Percentiles rank a stretch among this genome's conserved stretches.
Conservation (phyloP, 2,888 invertebrate genomes). For the Eudemis profundana region DNA sequence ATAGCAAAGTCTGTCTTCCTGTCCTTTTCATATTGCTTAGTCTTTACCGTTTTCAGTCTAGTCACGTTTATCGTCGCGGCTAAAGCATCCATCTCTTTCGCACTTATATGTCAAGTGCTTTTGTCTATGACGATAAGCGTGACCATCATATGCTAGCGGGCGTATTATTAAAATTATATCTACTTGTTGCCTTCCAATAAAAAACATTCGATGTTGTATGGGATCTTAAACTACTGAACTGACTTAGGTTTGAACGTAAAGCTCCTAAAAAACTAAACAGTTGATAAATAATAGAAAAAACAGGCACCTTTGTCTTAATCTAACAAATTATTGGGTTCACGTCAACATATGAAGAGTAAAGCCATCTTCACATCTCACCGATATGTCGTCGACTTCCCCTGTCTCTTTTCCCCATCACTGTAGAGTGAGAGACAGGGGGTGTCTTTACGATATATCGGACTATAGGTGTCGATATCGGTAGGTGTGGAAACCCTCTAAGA, state of each 20-base stretch:
- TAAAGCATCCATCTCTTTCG: neutral
- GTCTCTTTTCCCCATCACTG: too few species aligned
- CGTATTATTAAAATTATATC: slow-evolving; percentile 12
- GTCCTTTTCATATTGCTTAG: neutral
- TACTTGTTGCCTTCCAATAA: slow-evolving; percentile 8
- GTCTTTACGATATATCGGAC: too few species aligned
- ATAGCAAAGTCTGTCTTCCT: slow-evolving; percentile 18
- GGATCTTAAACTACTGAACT: slow-evolving; percentile 19
- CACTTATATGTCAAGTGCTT: neutral
- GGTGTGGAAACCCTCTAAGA: too few species aligned
- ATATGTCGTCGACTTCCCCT: too few species aligned
- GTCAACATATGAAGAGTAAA: neutral
- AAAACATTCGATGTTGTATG: slow-evolving; percentile 36
- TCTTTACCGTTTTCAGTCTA: neutral
- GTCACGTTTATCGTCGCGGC: neutral
- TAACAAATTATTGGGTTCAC: slow-evolving; percentile 56
- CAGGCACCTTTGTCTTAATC: slow-evolving; percentile 79
- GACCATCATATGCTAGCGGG: neutral
- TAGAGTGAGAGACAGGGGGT: too few species aligned
- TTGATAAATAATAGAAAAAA: slow-evolving; percentile 56
- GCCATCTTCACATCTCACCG: too few species aligned
- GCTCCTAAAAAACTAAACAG: slow-evolving; percentile 49
- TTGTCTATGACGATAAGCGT: neutral
- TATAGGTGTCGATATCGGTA: too few species aligned
- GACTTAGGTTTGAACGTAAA: slow-evolving; percentile 51